Evolutionary conservation across 2,888 invertebrate species (phyloP).

Genomic region (Zele albiditarsus): DNA sequence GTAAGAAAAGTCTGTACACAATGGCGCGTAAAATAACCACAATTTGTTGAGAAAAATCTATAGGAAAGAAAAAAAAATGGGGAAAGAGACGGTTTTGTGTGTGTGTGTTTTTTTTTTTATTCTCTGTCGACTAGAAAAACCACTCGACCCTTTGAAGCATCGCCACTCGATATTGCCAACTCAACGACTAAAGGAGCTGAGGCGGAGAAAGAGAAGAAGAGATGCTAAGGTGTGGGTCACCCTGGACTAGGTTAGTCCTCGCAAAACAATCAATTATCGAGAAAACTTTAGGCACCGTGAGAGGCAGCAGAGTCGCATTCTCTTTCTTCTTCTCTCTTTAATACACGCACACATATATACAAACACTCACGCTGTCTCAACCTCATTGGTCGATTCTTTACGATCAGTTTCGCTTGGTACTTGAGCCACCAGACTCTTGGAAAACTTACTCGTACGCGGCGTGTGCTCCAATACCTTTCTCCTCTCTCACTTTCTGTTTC

Average conservation of each 20-base stretch:
- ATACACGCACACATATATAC: constrained; percentile 14
- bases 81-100: neutral
- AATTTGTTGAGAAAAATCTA: constrained; percentile 1
- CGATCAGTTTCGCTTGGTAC: constrained; percentile 65
- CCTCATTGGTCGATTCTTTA: constrained; percentile 57
- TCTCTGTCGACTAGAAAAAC: constrained; percentile 7
- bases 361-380: neutral
- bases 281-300: constrained; percentile 57
- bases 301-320: constrained; percentile 52
- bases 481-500: constrained; percentile 40
- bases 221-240: constrained; percentile 27
- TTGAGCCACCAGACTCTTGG: constrained; percentile 59
- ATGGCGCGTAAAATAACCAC: constrained; percentile 10
- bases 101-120: neutral
- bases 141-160: constrained; percentile 35
- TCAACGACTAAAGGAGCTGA: constrained; percentile 6
- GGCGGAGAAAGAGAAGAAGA: neutral
- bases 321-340: constrained; percentile 25
- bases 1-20: neutral
- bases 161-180: constrained; percentile 21
- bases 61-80: neutral
- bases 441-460: constrained; percentile 59
- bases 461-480: constrained; percentile 42
- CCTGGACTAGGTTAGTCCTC: constrained; percentile 47
- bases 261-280: constrained; percentile 70